Evolutionary conservation across 2,113 vertebrate species (phyloP).

Genomic region (Alces alces): DNA sequence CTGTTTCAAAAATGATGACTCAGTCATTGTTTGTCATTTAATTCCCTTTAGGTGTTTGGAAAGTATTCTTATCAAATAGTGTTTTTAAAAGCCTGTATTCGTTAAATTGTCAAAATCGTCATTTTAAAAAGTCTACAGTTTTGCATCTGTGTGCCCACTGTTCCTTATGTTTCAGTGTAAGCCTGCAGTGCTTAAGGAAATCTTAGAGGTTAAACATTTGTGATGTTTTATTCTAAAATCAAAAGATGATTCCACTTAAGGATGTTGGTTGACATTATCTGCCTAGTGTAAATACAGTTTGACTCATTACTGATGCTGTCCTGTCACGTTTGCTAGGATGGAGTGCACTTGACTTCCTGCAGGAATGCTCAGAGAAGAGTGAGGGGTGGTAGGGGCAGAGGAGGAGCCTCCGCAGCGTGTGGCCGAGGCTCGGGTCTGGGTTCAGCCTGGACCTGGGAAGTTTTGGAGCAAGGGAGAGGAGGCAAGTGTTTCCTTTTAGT

Average conservation of each 20-base stretch:
- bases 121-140: neutral
- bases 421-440: neutral
- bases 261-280: neutral
- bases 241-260: neutral
- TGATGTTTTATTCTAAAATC: neutral
- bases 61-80: slow-evolving; percentile 40
- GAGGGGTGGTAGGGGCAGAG: neutral
- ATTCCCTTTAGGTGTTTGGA: slow-evolving; percentile 36
- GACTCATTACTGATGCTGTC: neutral
- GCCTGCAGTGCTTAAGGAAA: neutral
- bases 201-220: neutral
- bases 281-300: neutral
- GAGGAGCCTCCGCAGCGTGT: neutral
- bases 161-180: neutral
- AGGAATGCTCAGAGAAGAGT: neutral
- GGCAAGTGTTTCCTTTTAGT: neutral
- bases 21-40: slow-evolving; percentile 56
- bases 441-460: neutral
- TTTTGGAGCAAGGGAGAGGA: neutral
- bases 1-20: slow-evolving; percentile 30
- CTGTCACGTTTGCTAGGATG: neutral
- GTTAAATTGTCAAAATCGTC: slow-evolving; percentile 40
- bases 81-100: slow-evolving; percentile 1
- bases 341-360: neutral
- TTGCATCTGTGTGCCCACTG: neutral